phyloP scores from a whole-genome alignment of 2,888 invertebrate species.

The Marasmarcha lunaedactyla region DNA sequence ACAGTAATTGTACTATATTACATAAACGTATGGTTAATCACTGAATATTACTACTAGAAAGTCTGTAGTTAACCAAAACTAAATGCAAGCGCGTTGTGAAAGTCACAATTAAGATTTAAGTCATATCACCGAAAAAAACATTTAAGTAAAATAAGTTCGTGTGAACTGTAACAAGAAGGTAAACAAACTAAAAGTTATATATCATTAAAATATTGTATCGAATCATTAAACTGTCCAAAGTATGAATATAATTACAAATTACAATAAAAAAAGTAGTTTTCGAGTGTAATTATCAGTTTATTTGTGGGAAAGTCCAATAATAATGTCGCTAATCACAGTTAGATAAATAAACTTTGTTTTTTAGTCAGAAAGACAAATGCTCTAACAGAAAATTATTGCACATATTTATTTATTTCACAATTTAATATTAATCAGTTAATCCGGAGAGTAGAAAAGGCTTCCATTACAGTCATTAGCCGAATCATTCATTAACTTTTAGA shows the following conservation, averaged over 20 bases:
- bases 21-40: background rate
- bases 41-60: slow-evolving; percentile 1
- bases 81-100: too few relatives aligned
- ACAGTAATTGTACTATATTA: background rate
- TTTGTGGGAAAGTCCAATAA: background rate
- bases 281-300: background rate
- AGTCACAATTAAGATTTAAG: too few relatives aligned
- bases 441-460: too few relatives aligned
- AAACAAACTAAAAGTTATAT: background rate
- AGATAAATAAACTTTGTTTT: too few relatives aligned
- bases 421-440: too few relatives aligned
- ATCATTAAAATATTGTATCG: slow-evolving; percentile 1
- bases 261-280: background rate
- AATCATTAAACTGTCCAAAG: slow-evolving; percentile 1
- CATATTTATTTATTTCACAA: too few relatives aligned
- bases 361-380: too few relatives aligned
- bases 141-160: background rate
- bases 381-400: too few relatives aligned
- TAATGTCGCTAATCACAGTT: background rate
- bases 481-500: background rate
- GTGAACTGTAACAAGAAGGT: background rate
- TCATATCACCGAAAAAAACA: background rate
- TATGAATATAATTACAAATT: slow-evolving; percentile 1
- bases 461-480: background rate
- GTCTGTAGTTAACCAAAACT: background rate